A percentile compares a stretch with the other conserved stretches of the same genome.
Conservation (phyloP, 2,888 invertebrate species). For the Apodemia hepburni region DNA sequence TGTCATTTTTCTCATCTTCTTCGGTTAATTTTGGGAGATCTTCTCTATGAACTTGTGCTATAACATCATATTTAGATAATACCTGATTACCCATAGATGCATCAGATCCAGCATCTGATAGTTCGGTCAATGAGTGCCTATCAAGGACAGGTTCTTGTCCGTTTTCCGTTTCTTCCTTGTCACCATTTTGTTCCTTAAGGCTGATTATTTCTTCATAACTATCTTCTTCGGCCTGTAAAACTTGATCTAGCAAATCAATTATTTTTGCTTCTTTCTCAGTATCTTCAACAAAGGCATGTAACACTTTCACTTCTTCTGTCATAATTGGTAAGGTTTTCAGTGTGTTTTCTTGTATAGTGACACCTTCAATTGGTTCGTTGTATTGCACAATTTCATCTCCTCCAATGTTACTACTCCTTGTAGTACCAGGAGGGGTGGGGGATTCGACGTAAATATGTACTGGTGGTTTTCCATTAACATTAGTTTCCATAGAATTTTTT, state of each 20-base stretch:
- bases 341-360: conserved; percentile 38
- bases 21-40: conserved; percentile 66
- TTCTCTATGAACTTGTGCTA: conserved; percentile 80
- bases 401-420: conserved; percentile 44
- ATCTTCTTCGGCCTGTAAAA: conserved; percentile 72
- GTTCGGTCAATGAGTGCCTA: conserved; percentile 60
- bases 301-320: conserved; percentile 49
- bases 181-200: conserved; percentile 45
- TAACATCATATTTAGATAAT: conserved; percentile 77
- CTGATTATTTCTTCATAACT: conserved; percentile 57
- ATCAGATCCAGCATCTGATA: conserved; percentile 69
- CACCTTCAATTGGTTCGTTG: conserved; percentile 33
- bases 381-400: conserved; percentile 35
- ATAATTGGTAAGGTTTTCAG: conserved; percentile 37
- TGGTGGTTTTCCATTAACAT: conserved; percentile 54
- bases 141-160: conserved; percentile 43
- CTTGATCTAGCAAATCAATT: conserved; percentile 70
- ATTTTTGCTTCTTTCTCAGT: conserved; percentile 72
- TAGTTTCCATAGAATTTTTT: conserved; percentile 38
- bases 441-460: conserved; percentile 66
- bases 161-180: conserved; percentile 38
- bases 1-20: conserved; percentile 54
- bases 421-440: conserved; percentile 63
- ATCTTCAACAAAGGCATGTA: conserved; percentile 56
- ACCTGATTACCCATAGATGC: conserved; percentile 64